These are phyloP conservation scores for Xanthia togata DNA, from an alignment of 2,888 invertebrate genomes.

Conservation along the genomic window DNA sequence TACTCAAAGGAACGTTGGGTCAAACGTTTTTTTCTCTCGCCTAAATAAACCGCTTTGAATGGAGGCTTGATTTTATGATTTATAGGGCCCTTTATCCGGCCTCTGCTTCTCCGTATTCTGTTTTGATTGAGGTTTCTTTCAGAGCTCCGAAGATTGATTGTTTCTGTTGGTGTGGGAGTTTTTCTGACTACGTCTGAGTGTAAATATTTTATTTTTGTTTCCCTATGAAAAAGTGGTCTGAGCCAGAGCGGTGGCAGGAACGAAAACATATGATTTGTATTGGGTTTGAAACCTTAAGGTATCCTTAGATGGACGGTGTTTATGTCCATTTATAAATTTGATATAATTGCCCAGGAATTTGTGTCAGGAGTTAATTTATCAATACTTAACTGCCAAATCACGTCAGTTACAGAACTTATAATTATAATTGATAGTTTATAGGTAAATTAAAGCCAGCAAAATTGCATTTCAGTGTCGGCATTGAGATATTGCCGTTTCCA, in stretches of 20 bases:
- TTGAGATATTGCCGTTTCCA: constrained; percentile 75
- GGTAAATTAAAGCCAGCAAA: constrained; percentile 54
- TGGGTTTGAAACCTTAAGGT: constrained; percentile 24
- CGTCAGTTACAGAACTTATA: constrained; percentile 58
- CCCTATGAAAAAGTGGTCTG: constrained; percentile 68
- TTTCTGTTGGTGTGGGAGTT: constrained; percentile 87
- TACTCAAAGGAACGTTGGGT: constrained; percentile 80
- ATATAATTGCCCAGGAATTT: constrained; percentile 53
- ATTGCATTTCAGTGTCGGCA: constrained; percentile 65
- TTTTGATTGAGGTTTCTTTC: constrained; percentile 90
- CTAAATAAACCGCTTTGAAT: constrained; percentile 88
- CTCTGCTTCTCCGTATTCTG: constrained; percentile 86
- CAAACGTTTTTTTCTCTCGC: constrained; percentile 82
- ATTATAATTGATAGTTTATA: constrained; percentile 70
- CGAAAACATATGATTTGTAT: constrained; percentile 60
- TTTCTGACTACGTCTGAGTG: constrained; percentile 84
- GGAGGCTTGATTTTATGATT: constrained; percentile 90
- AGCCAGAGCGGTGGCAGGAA: constrained; percentile 66
- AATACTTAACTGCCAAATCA: constrained; percentile 59
- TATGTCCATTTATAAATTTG: constrained; percentile 45
- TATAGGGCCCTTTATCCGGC: constrained; percentile 88
- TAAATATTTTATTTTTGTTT: constrained; percentile 84
- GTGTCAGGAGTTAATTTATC: constrained; percentile 59
- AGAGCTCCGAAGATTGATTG: constrained; percentile 88
- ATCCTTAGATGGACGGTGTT: constrained; percentile 33